A percentile compares a stretch with the other conserved stretches of the same genome.
phyloP scores from a whole-genome alignment of 2,113 vertebrate species.

The Penelope pileata region DNA sequence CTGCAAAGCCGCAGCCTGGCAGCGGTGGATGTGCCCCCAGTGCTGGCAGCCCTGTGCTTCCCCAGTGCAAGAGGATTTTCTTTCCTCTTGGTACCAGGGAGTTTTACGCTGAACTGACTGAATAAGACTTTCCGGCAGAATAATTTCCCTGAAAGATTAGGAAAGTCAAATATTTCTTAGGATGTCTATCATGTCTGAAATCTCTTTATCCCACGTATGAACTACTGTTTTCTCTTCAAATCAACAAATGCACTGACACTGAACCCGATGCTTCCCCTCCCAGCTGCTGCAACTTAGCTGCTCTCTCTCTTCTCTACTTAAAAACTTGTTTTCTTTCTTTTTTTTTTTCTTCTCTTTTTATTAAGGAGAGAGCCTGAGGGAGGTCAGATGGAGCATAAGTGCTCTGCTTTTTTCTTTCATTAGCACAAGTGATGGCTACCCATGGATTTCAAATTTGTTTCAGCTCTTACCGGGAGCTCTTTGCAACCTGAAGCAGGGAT shows the following conservation, averaged over 20 bases:
- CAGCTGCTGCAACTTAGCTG: conserved; percentile 57
- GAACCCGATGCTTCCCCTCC: neutral
- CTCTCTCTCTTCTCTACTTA: neutral
- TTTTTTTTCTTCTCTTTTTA: neutral
- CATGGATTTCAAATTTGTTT: conserved; percentile 46
- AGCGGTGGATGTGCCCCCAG: neutral
- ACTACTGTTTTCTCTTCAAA: neutral
- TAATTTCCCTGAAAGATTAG: conserved; percentile 19
- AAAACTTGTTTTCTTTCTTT: neutral
- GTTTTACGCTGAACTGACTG: conserved; percentile 16
- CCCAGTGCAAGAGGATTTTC: neutral
- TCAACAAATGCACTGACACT: neutral
- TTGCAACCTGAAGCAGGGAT: conserved; percentile 60
- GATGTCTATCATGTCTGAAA: conserved; percentile 27
- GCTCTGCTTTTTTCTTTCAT: conserved; percentile 75
- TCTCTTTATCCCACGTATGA: neutral
- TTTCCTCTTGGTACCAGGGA: neutral
- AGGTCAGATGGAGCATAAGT: conserved; percentile 73
- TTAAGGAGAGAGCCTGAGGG: conserved; percentile 33
- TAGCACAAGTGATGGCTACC: conserved; percentile 58
- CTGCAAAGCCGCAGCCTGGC: neutral
- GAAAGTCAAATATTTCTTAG: conserved; percentile 46
- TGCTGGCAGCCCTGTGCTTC: neutral
- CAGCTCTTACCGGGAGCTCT: conserved; percentile 35
- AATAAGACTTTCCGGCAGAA: neutral